phyloP scores from a whole-genome alignment of 2,888 invertebrate species.

The Acanthoscelides obtectus region DNA sequence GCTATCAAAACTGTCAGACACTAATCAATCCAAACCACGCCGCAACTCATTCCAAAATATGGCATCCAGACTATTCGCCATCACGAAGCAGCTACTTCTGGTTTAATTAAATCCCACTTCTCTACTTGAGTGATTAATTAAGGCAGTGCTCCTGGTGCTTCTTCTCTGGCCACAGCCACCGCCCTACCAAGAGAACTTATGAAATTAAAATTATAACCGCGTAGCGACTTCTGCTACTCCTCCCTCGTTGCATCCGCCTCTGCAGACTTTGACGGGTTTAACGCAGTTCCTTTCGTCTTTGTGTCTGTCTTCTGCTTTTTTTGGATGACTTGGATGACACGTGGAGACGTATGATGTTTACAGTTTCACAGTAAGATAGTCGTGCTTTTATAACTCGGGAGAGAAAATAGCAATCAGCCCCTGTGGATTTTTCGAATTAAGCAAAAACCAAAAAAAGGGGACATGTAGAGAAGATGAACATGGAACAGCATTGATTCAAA shows the following conservation, averaged over 20 bases:
- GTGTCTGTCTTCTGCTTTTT: neutral
- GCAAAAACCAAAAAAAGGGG: no score
- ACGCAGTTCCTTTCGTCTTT: neutral
- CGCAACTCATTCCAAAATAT: slow-evolving; percentile 18
- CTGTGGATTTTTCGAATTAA: no score
- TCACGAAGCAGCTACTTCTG: slow-evolving; percentile 44
- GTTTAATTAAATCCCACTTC: slow-evolving; percentile 43
- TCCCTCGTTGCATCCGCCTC: neutral
- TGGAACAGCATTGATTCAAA: no score
- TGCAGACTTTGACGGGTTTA: neutral
- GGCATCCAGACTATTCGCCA: slow-evolving; percentile 34
- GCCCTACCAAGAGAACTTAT: slow-evolving; percentile 26
- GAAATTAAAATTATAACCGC: slow-evolving; percentile 36
- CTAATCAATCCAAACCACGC: no score
- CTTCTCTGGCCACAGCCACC: slow-evolving; percentile 22
- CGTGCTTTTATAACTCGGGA: no score
- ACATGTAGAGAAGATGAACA: no score
- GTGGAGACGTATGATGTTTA: no score
- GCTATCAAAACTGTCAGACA: neutral
- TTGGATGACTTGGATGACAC: neutral
- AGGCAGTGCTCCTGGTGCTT: slow-evolving; percentile 30
- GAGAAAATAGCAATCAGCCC: no score
- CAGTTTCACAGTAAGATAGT: no score
- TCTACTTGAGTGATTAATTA: slow-evolving; percentile 44
- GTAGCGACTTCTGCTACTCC: neutral